These are phyloP conservation scores for Agrypnus murinus DNA, from an alignment of 2,888 invertebrate species.

Conservation along the genomic window DNA sequence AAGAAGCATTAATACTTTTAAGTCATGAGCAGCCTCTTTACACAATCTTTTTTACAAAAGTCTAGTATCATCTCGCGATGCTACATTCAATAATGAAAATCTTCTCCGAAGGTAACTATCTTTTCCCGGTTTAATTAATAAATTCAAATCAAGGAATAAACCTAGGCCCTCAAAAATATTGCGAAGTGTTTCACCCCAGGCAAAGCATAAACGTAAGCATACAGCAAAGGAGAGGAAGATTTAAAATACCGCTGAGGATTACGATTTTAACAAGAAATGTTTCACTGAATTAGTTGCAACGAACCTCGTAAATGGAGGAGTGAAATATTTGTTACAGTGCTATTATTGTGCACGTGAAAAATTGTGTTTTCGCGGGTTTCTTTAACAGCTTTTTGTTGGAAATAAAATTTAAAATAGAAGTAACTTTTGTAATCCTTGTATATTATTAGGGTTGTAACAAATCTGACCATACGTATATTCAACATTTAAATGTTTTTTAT, in stretches of 20 bases:
- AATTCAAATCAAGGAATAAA: too few species aligned
- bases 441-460: too few species aligned
- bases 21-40: too few species aligned
- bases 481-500: background rate
- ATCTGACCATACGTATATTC: background rate
- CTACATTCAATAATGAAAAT: too few species aligned
- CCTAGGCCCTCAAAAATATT: too few species aligned
- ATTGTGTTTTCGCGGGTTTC: background rate
- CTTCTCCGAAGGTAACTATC: background rate
- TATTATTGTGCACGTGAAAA: background rate
- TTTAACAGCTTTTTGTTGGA: background rate
- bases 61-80: too few species aligned
- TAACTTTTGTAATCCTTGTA: too few species aligned
- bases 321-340: background rate
- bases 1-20: too few species aligned
- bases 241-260: constrained; percentile 18
- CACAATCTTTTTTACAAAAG: too few species aligned
- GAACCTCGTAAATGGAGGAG: too few species aligned
- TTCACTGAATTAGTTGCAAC: background rate
- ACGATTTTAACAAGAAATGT: constrained; percentile 13
- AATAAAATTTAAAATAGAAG: too few species aligned
- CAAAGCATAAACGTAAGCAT: background rate
- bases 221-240: background rate
- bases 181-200: background rate
- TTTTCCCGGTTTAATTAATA: too few species aligned